Evolutionary conservation across 2,888 invertebrate genomes (phyloP).

Genomic region (Plebejus argus): DNA sequence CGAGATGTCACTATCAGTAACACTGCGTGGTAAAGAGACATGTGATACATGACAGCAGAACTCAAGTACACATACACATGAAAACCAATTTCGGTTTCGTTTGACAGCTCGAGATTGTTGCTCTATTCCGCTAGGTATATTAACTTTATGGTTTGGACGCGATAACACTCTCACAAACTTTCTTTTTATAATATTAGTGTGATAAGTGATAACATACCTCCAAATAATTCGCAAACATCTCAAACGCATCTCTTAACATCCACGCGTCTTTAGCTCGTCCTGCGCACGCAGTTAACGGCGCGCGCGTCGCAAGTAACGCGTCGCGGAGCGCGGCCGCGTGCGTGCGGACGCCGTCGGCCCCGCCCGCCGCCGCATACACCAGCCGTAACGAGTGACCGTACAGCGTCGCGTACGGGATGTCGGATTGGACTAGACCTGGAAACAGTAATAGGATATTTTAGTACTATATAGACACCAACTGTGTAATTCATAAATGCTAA

Average conservation of each 20-base stretch:
- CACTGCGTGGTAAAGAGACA: no score
- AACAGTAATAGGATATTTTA: background rate
- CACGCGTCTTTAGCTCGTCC: constrained; percentile 56
- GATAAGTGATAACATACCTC: constrained; percentile 66
- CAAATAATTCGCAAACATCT: constrained; percentile 80
- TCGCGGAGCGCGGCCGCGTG: constrained; percentile 38
- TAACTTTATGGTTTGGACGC: no score
- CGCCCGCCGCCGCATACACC: constrained; percentile 52
- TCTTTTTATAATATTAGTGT: no score
- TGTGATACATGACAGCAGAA: no score
- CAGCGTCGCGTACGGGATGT: constrained; percentile 70
- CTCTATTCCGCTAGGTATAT: no score
- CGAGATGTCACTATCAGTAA: no score
- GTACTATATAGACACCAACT: background rate
- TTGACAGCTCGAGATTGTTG: no score
- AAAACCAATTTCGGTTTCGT: no score
- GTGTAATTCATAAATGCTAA: background rate
- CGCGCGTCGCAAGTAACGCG: constrained; percentile 39
- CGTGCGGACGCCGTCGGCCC: constrained; percentile 44
- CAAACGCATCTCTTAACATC: constrained; percentile 74
- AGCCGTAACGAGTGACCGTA: constrained; percentile 55
- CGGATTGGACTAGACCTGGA: constrained; percentile 65
- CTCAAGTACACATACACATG: no score
- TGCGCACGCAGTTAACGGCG: constrained; percentile 35
- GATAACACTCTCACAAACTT: no score